A percentile compares a stretch with the other conserved stretches of the same genome.
Conservation (phyloP, 1,140 invertebrate species). For the Lucilia cuprina region DNA sequence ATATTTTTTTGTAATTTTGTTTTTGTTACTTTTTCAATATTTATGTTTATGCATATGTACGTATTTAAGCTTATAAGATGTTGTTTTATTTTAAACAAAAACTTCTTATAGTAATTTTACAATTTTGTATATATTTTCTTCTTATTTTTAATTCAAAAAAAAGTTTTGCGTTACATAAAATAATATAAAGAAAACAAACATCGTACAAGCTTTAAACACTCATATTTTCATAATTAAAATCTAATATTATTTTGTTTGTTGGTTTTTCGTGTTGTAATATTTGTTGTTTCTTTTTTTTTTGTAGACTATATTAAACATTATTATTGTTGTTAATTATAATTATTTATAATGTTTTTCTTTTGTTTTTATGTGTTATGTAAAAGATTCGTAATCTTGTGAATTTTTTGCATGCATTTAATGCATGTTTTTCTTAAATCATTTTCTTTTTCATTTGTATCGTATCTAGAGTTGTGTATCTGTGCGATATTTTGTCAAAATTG, state of each 20-base stretch:
- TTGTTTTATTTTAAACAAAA: not conserved
- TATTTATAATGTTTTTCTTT: not conserved
- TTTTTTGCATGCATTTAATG: conserved; percentile 22
- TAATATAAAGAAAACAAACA: no score
- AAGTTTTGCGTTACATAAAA: not conserved
- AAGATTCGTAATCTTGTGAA: conserved; percentile 10
- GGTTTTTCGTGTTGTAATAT: not conserved
- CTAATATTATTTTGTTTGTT: conserved; percentile 14
- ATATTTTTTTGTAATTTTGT: not conserved
- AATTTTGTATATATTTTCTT: not conserved
- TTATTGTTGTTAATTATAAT: not conserved
- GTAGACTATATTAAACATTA: not conserved
- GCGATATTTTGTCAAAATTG: conserved; percentile 31
- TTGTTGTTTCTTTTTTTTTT: conserved; percentile 8
- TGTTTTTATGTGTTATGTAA: conserved; percentile 1
- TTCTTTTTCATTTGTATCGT: not conserved
- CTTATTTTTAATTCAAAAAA: not conserved
- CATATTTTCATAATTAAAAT: not conserved
- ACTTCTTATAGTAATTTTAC: not conserved
- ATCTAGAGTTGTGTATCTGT: conserved; percentile 31
- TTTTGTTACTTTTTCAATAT: not conserved
- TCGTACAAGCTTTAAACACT: not conserved
- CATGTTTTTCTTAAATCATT: conserved; percentile 21
- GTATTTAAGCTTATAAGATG: not conserved
- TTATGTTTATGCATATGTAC: not conserved